phyloP scores from a whole-genome alignment of 2,113 vertebrate genomes.

The Antidorcas marsupialis region DNA sequence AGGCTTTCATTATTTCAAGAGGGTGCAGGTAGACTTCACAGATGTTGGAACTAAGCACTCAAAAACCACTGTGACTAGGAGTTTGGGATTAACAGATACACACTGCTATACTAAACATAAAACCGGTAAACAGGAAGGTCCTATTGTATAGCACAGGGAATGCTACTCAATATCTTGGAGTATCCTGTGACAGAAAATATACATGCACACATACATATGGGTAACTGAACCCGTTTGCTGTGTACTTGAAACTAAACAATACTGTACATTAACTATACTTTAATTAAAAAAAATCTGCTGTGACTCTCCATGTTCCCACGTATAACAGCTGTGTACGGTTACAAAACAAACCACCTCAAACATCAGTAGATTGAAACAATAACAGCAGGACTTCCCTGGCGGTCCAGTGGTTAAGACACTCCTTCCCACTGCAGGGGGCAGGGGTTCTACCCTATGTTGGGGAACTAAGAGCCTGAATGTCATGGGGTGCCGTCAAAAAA shows the following conservation, averaged over 20 bases:
- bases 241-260: neutral
- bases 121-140: neutral
- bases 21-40: neutral
- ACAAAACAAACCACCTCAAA: neutral
- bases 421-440: neutral
- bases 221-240: neutral
- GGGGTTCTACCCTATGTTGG: neutral
- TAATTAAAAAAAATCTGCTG: neutral
- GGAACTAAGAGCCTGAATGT: neutral
- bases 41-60: neutral
- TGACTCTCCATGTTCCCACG: neutral
- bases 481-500: rapidly evolving
- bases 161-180: neutral
- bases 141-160: neutral
- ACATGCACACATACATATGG: rapidly evolving
- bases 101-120: neutral
- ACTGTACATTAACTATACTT: neutral
- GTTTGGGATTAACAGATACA: neutral
- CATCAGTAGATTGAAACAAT: neutral
- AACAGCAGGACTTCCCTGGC: neutral
- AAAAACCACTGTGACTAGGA: neutral
- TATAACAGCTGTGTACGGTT: neutral
- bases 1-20: neutral
- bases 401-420: neutral
- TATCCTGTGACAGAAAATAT: neutral